Conservation (phyloP, 2,113 vertebrate genomes). For the Gorsachius goisagi region DNA sequence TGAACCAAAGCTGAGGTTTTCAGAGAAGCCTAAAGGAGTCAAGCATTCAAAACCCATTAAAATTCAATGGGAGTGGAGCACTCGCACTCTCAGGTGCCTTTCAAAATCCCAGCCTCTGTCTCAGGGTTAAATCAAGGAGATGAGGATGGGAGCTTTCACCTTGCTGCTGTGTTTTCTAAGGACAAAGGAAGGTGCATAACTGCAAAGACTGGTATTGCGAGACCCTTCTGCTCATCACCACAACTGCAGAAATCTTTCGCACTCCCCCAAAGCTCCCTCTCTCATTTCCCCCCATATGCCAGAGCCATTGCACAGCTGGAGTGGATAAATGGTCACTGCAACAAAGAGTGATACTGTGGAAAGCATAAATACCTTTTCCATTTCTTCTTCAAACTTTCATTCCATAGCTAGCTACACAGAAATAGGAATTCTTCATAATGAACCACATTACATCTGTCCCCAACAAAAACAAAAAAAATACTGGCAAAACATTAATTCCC, state of each 20-base stretch:
- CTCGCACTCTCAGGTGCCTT: rapidly evolving
- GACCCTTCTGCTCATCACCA: neutral
- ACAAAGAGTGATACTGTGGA: rapidly evolving
- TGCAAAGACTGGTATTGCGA: neutral
- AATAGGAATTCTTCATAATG: neutral
- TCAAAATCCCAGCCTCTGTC: neutral
- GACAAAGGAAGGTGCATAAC: neutral
- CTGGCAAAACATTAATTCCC: neutral
- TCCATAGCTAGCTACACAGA: neutral
- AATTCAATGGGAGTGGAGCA: neutral
- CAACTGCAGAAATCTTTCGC: neutral
- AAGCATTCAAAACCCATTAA: neutral
- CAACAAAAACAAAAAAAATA: neutral
- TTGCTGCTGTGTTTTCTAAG: neutral
- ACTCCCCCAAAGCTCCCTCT: neutral
- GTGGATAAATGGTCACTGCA: neutral
- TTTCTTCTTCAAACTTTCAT: neutral
- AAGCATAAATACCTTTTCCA: neutral
- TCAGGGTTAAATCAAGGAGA: neutral
- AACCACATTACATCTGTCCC: neutral
- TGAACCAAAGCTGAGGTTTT: neutral
- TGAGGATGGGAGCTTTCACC: neutral
- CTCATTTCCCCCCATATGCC: rapidly evolving
- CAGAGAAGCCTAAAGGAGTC: neutral
- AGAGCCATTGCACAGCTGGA: neutral